Conservation (phyloP, 1,140 invertebrate genomes). For the Uloborus diversus region DNA sequence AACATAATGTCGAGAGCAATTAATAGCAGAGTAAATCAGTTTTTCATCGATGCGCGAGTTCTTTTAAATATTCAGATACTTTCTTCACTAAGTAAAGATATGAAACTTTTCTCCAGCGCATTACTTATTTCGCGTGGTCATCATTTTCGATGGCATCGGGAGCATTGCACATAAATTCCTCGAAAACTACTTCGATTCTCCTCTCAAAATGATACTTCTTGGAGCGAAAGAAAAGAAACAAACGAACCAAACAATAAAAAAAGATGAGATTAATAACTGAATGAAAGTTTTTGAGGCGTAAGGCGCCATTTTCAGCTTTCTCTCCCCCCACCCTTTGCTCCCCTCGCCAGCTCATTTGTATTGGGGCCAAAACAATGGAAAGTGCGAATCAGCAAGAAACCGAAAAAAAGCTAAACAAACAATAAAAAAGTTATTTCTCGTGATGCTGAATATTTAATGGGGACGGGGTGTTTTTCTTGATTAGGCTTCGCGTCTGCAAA, state of each 20-base stretch:
- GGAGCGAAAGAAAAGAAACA: not conserved
- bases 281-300: conserved; percentile 35
- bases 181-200: too few species aligned
- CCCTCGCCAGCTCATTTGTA: conserved; percentile 30
- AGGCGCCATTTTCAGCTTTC: conserved; percentile 42
- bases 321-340: not conserved
- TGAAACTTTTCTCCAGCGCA: too few species aligned
- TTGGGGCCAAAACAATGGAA: conserved; percentile 39
- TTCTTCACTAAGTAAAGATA: too few species aligned
- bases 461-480: conserved; percentile 44
- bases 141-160: too few species aligned
- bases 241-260: not conserved
- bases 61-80: too few species aligned
- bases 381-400: conserved; percentile 8
- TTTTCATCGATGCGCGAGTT: too few species aligned
- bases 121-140: too few species aligned
- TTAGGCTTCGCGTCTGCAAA: conserved; percentile 31
- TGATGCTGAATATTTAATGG: conserved; percentile 54
- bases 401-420: conserved; percentile 19
- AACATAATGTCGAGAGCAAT: too few species aligned
- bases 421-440: conserved; percentile 10
- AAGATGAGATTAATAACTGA: not conserved
- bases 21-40: too few species aligned
- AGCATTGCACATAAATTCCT: too few species aligned
- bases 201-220: not conserved